Percentiles rank a stretch among this genome's conserved stretches.
phyloP scores from a whole-genome alignment of 2,888 invertebrate species.

The Heteromyza rotundicornis region DNA sequence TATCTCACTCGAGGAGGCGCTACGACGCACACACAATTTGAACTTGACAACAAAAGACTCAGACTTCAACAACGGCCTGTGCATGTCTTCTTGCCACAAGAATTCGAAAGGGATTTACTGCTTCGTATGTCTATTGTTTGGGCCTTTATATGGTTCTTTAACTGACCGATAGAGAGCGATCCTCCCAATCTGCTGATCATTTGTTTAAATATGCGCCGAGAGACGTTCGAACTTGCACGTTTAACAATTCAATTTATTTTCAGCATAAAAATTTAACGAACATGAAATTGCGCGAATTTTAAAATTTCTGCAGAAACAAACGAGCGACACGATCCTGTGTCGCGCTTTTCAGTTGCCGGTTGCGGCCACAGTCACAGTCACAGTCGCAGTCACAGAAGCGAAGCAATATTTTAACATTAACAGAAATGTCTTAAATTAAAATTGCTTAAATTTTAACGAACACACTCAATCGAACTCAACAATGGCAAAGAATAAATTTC shows the following conservation, averaged over 20 bases:
- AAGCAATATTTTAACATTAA: constrained; percentile 52
- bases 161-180: background rate
- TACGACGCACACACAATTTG: too few relatives aligned
- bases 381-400: too few relatives aligned
- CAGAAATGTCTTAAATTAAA: constrained; percentile 63
- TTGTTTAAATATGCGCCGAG: constrained; percentile 59
- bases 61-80: too few relatives aligned
- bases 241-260: constrained; percentile 61
- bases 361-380: constrained; percentile 17
- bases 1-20: too few relatives aligned
- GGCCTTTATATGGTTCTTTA: background rate
- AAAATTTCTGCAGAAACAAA: constrained; percentile 63
- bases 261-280: constrained; percentile 60
- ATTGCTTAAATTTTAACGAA: constrained; percentile 60
- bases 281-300: constrained; percentile 63
- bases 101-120: too few relatives aligned
- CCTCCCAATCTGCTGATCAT: constrained; percentile 56
- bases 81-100: too few relatives aligned
- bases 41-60: too few relatives aligned
- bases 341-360: constrained; percentile 30
- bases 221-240: constrained; percentile 56
- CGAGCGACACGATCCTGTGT: constrained; percentile 57
- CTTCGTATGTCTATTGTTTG: background rate
- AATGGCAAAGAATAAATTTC: background rate
- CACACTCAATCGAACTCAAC: constrained; percentile 17